These are phyloP conservation scores for Pogoniulus pusillus DNA, from an alignment of 2,797 vertebrate species.

Conservation along the genomic window DNA sequence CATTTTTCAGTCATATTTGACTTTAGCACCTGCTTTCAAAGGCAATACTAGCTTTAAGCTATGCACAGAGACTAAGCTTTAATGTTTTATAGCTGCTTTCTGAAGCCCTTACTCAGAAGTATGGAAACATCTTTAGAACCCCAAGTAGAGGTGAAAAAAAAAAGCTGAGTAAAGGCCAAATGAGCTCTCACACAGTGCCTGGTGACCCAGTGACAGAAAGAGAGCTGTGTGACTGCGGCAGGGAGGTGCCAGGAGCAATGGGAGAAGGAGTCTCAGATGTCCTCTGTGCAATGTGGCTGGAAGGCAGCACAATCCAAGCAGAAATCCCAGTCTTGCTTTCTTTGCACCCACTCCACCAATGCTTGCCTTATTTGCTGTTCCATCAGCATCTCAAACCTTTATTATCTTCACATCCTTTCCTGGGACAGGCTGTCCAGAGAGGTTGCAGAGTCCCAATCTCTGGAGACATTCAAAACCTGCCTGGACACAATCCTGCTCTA, in stretches of 20 bases:
- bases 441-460: neutral
- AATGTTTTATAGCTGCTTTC: neutral
- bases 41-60: neutral
- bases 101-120: neutral
- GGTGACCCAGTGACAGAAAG: neutral
- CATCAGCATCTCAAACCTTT: neutral
- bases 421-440: neutral
- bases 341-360: neutral
- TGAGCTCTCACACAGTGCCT: neutral
- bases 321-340: neutral
- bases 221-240: neutral
- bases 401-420: neutral
- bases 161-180: neutral
- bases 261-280: neutral
- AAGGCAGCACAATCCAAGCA: neutral
- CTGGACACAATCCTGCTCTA: neutral
- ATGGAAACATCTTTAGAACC: neutral
- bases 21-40: neutral
- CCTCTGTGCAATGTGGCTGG: rapidly evolving
- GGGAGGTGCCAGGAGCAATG: neutral
- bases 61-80: slow-evolving; percentile 21
- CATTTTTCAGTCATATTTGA: neutral
- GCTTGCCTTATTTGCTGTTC: neutral
- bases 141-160: neutral
- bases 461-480: neutral